Evolutionary conservation across 2,113 vertebrate species (phyloP).

Genomic region (Saguinus midas): DNA sequence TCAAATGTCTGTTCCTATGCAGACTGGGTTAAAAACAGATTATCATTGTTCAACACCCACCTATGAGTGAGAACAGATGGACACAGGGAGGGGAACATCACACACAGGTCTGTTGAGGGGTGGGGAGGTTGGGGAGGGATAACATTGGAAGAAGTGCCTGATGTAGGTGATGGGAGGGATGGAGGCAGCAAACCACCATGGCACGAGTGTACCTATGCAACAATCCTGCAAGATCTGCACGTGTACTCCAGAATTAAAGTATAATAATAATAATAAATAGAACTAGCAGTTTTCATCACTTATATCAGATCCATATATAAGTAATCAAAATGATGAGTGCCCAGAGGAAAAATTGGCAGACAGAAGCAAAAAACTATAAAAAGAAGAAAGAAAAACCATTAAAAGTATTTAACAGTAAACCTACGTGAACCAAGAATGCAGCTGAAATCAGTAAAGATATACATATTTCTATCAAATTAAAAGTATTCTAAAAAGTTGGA

Average conservation of each 20-base stretch:
- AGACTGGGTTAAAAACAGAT: neutral
- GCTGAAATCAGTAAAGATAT: neutral
- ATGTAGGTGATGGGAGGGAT: too few species aligned
- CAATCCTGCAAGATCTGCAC: too few species aligned
- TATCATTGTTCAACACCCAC: too few species aligned
- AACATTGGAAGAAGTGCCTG: too few species aligned
- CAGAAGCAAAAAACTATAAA: neutral
- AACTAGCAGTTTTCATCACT: neutral
- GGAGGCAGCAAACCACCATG: too few species aligned
- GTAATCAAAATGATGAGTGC: neutral
- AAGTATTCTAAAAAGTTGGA: neutral
- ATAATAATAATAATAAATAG: neutral
- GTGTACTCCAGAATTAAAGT: too few species aligned
- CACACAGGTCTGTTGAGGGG: too few species aligned
- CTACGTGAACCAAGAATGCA: neutral
- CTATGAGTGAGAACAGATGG: too few species aligned
- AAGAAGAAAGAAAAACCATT: neutral
- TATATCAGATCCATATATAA: neutral
- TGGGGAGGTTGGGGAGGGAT: too few species aligned
- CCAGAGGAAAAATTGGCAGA: neutral
- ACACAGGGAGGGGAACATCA: too few species aligned
- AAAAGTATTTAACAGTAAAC: neutral
- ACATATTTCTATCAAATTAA: neutral
- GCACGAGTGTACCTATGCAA: too few species aligned
- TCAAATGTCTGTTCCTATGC: too few species aligned